phyloP scores from a whole-genome alignment of 2,888 invertebrate species.

The Thysanoteuthis rhombus region DNA sequence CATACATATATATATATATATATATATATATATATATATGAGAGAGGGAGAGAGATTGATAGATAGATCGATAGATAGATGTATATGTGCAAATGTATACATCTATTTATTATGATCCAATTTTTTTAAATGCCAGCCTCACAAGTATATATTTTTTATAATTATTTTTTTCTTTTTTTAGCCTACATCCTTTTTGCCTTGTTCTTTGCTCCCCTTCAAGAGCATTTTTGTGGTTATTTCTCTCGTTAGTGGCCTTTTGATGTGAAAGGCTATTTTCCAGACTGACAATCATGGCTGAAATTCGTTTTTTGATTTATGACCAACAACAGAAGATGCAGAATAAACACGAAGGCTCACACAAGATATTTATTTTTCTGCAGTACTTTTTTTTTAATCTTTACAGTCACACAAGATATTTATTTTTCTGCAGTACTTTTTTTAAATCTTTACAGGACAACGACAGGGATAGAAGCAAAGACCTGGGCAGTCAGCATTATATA shows the following conservation, averaged over 20 bases:
- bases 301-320: neutral
- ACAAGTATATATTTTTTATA: neutral
- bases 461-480: neutral
- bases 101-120: neutral
- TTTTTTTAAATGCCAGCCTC: neutral
- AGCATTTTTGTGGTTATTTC: neutral
- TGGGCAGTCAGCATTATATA: no score
- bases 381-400: neutral
- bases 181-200: neutral
- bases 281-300: constrained; percentile 1
- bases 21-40: neutral
- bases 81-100: neutral
- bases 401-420: neutral
- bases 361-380: neutral
- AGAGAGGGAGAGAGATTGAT: no score
- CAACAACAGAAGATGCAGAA: neutral
- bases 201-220: neutral
- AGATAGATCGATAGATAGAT: neutral
- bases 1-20: neutral
- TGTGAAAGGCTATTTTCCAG: neutral
- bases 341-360: neutral
- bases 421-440: neutral
- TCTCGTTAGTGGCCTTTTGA: neutral
- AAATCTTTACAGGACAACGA: neutral
- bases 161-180: neutral